Percentiles rank a stretch among this genome's conserved stretches.
Conservation (phyloP, 1,140 invertebrate genomes). For the Zaprionus capensis region DNA sequence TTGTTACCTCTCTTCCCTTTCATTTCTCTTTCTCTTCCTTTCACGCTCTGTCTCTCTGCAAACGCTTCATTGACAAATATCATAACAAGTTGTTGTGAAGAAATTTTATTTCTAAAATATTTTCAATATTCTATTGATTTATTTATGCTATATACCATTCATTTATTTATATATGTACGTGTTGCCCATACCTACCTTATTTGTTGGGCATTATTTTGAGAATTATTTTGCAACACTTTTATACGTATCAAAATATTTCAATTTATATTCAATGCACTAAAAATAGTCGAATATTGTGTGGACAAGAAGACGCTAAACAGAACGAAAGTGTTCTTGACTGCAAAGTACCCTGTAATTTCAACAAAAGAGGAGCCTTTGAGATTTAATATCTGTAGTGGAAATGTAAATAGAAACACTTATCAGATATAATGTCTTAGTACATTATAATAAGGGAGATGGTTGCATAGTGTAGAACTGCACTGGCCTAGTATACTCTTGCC, state of each 20-base stretch:
- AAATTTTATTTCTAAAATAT: background rate
- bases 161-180: background rate
- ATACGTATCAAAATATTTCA: slow-evolving; percentile 25
- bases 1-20: background rate
- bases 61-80: slow-evolving; percentile 53
- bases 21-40: background rate
- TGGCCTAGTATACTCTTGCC: background rate
- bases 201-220: slow-evolving; percentile 2
- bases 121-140: slow-evolving; percentile 30
- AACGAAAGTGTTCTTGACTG: background rate
- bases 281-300: slow-evolving; percentile 31
- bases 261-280: slow-evolving; percentile 18
- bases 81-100: slow-evolving; percentile 19
- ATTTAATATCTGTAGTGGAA: background rate
- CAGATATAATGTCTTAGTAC: background rate
- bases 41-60: background rate
- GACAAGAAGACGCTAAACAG: slow-evolving; percentile 23
- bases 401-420: background rate
- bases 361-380: background rate
- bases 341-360: background rate
- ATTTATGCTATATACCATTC: background rate
- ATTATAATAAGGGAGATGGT: background rate
- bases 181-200: background rate
- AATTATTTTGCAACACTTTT: slow-evolving; percentile 17
- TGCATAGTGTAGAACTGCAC: background rate